These are phyloP conservation scores for Gadus chalcogrammus DNA, from an alignment of 2,113 vertebrate genomes.

Conservation along the genomic window DNA sequence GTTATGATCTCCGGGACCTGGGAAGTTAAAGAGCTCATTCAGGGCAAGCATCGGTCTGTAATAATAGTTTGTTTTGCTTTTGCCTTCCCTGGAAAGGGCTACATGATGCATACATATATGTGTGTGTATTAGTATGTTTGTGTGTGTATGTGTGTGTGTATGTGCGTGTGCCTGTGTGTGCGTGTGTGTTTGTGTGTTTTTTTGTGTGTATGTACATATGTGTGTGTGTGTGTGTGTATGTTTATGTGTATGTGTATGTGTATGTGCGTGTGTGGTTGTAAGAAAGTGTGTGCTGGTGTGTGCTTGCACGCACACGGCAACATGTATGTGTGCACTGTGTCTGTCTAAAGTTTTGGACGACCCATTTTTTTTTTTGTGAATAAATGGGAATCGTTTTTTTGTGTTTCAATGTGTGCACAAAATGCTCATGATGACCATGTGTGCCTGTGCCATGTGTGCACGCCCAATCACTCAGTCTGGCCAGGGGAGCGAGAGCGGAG, in stretches of 20 bases:
- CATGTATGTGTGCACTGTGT: neutral
- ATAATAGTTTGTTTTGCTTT: conserved; percentile 38
- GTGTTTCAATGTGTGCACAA: too few relatives aligned
- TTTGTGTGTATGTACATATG: too few relatives aligned
- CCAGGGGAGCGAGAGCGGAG: conserved; percentile 41
- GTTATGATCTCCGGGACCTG: conserved; percentile 20
- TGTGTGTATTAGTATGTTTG: neutral
- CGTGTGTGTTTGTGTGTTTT: neutral
- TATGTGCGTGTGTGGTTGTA: neutral
- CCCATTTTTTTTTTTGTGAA: too few relatives aligned
- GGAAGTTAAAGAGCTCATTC: conserved; percentile 18
- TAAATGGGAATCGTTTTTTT: too few relatives aligned
- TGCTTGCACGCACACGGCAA: too few relatives aligned
- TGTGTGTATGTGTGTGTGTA: neutral
- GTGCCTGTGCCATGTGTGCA: conserved; percentile 7
- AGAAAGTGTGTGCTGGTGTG: conserved; percentile 24
- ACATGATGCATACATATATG: conserved; percentile 12
- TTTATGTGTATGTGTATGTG: neutral
- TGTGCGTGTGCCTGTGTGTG: conserved; percentile 11
- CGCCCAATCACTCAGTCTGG: conserved; percentile 37
- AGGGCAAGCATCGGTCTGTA: conserved; percentile 37
- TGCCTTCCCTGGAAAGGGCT: conserved; percentile 29
- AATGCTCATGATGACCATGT: too few relatives aligned
- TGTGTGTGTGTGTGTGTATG: too few relatives aligned
- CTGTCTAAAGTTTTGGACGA: neutral